phyloP scores from a whole-genome alignment of 92 coral and sea anemone species.

The Diadumene lineata region DNA sequence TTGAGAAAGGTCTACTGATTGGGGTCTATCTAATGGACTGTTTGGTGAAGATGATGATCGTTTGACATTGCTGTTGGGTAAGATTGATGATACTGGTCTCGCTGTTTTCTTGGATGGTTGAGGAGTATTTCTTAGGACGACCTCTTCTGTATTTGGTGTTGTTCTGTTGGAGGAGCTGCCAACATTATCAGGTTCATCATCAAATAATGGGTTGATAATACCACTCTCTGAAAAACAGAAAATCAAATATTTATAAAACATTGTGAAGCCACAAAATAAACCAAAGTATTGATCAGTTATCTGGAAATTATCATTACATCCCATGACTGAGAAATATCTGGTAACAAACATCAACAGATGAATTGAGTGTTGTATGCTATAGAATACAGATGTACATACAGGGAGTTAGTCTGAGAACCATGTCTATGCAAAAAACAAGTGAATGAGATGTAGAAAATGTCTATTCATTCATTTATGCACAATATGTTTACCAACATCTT shows the following conservation, averaged over 20 bases:
- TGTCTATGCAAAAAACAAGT: no score
- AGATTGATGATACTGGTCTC: constrained; percentile 21
- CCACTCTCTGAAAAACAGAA: constrained; percentile 48
- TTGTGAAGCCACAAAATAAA: neutral
- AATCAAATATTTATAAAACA: neutral
- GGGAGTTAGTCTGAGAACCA: no score
- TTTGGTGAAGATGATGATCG: constrained; percentile 1
- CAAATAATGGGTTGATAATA: constrained; percentile 72
- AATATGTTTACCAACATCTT: no score
- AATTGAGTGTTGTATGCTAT: no score
- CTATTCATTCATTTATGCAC: no score
- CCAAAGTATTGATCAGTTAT: neutral
- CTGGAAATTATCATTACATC: no score
- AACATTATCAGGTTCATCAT: constrained; percentile 31
- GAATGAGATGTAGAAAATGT: no score
- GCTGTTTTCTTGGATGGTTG: neutral
- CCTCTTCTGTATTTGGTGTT: constrained; percentile 20
- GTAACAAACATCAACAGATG: no score
- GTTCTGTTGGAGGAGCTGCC: constrained; percentile 16
- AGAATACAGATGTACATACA: no score
- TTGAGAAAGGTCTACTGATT: constrained; percentile 33
- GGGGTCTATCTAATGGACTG: constrained; percentile 23
- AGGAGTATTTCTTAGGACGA: constrained; percentile 20
- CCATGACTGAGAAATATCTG: no score
- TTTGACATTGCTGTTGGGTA: constrained; percentile 10